A percentile compares a stretch with the other conserved stretches of the same genome.
These are phyloP conservation scores for Pangasius krempfi DNA, from an alignment of 2,797 vertebrate species.

Conservation along the genomic window DNA sequence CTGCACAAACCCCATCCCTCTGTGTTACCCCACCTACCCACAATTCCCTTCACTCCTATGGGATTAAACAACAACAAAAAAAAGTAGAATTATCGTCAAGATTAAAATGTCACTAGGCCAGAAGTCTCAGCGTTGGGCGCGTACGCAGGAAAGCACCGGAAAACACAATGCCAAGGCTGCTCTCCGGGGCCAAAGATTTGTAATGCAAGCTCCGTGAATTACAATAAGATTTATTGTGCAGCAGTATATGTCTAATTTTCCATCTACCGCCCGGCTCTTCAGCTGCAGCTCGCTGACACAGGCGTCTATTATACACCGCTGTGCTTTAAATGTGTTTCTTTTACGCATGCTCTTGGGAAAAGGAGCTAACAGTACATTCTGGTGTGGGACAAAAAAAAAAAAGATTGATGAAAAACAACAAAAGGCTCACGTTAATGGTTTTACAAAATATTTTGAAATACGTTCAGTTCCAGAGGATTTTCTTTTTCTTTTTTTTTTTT, in stretches of 20 bases:
- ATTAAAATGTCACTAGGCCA: slow-evolving; percentile 71
- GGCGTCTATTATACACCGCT: slow-evolving; percentile 73
- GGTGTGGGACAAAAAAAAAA: slow-evolving; percentile 63
- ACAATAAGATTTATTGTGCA: slow-evolving; percentile 82
- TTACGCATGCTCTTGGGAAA: slow-evolving; percentile 68
- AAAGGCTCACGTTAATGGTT: slow-evolving; percentile 58
- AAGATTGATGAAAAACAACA: slow-evolving; percentile 70
- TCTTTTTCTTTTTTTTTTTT: background rate
- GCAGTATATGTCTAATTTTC: slow-evolving; percentile 81
- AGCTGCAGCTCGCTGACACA: slow-evolving; percentile 73
- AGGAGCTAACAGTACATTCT: slow-evolving; percentile 66
- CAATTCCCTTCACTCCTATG: slow-evolving; percentile 68
- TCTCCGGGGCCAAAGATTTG: slow-evolving; percentile 64
- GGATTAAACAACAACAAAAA: slow-evolving; percentile 59
- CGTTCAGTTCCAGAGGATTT: slow-evolving; percentile 52
- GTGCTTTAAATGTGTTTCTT: slow-evolving; percentile 72
- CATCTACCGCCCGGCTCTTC: slow-evolving; percentile 73
- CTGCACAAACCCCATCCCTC: slow-evolving; percentile 67
- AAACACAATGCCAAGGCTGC: slow-evolving; percentile 73
- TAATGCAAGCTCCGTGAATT: slow-evolving; percentile 69
- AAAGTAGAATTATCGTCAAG: slow-evolving; percentile 73
- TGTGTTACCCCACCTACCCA: slow-evolving; percentile 25
- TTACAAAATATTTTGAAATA: slow-evolving; percentile 66
- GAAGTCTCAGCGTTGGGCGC: slow-evolving; percentile 57
- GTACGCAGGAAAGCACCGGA: slow-evolving; percentile 15